Base-by-base conservation (phyloP, 2,797 vertebrate genomes). In the Gadopsis bispinosus region DNA sequence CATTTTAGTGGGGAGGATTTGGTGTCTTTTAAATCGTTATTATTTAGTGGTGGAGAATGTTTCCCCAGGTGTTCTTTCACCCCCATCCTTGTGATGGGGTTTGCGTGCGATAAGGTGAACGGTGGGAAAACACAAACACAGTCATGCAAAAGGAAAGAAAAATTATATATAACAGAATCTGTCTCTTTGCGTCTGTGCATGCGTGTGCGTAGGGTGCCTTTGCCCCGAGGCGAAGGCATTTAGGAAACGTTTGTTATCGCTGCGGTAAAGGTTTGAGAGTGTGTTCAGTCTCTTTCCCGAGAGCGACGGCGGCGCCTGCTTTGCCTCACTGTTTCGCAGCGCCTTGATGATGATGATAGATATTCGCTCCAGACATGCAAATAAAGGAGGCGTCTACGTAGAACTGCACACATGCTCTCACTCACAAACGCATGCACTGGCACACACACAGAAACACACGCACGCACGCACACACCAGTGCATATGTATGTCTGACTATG, bases 301-400 rank as follows among this genome's bases (percentile, higher is more conserved):
- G 87, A 90, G 76, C 56, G 58, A 26, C 65, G 58, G 69, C 77
- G 65, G 73, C 45, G 78, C 59, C 83, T 87, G 85, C 83, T 83
- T 83, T 88, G 79, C 83, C 81, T 90, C 58, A n/a, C 80, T 86
- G 91, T 88, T 94, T 90, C 89, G 89, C 83, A 82, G 85, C 48
- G 65, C 84, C 87, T 92, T 94, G 86, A 90, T 94, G 93, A 94
- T 91, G 91, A 91, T 92, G 93, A 95, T 93, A 92, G 93, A 95
- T 94, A 89, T 89, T 91, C 83, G 37, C 89, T 80, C 82, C 87
- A 93, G 90, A 93, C 91, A 92, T 92, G 93, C 91, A 93, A 93
- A 94, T 93, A 90, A 79, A 87, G 89, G 77, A 92, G 91, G 85
- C 74, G 37, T 88, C 88, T 84, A 79, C 67, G 22, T 33, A 43